Evolutionary conservation across 2,888 invertebrate species (phyloP).

Genomic region (Iselma pallidipennis): DNA sequence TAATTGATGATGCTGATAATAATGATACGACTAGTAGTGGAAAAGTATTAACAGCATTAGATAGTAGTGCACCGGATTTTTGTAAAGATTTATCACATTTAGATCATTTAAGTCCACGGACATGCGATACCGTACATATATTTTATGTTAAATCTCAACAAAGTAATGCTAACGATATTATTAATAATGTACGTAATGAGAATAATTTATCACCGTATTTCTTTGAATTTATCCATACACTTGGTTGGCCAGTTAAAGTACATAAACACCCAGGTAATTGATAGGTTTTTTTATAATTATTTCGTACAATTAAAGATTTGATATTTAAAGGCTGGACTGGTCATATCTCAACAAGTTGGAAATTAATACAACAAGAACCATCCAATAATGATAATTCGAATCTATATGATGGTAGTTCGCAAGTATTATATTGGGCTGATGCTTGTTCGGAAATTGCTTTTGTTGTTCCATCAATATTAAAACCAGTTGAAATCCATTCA

Average conservation of each 20-base stretch:
- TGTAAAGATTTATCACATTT: slow-evolving; percentile 76
- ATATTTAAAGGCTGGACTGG: slow-evolving; percentile 84
- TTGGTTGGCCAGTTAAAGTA: slow-evolving; percentile 89
- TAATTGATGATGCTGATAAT: slow-evolving; percentile 53
- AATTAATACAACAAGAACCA: slow-evolving; percentile 39
- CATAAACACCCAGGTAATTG: slow-evolving; percentile 77
- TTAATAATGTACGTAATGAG: slow-evolving; percentile 68
- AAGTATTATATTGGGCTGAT: slow-evolving; percentile 95
- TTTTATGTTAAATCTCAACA: slow-evolving; percentile 93
- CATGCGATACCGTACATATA: slow-evolving; percentile 90
- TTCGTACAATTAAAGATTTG: neutral
- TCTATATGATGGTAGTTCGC: slow-evolving; percentile 78
- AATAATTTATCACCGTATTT: slow-evolving; percentile 60
- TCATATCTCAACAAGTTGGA: slow-evolving; percentile 84
- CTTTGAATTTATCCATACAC: slow-evolving; percentile 65
- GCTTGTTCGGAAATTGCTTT: slow-evolving; percentile 94
- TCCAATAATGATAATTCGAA: slow-evolving; percentile 39
- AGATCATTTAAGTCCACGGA: slow-evolving; percentile 85
- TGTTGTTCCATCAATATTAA: slow-evolving; percentile 74
- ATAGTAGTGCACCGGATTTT: slow-evolving; percentile 72
- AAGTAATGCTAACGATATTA: slow-evolving; percentile 74
- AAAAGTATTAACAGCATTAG: slow-evolving; percentile 73
- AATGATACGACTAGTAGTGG: slow-evolving; percentile 48
- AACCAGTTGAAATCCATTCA: slow-evolving; percentile 34
- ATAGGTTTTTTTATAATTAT: neutral